These are phyloP conservation scores for Arenaria interpres DNA, from an alignment of 2,113 vertebrate species.

Conservation along the genomic window DNA sequence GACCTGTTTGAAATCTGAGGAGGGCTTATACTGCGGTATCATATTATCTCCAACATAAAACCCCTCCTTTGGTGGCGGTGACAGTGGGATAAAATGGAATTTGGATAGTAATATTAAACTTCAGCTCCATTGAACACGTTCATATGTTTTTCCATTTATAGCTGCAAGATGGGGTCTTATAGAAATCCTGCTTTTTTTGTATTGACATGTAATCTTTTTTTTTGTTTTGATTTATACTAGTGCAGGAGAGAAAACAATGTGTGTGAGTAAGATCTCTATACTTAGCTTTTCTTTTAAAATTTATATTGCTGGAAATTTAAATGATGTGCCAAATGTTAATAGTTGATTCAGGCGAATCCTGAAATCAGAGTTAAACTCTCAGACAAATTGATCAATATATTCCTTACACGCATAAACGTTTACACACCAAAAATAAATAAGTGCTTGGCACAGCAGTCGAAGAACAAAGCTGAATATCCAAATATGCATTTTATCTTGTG, in stretches of 20 bases:
- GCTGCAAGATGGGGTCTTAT: slow-evolving; percentile 24
- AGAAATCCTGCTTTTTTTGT: slow-evolving; percentile 41
- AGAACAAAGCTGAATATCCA: slow-evolving; percentile 2
- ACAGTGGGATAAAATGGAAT: slow-evolving; percentile 75
- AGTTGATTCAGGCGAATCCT: slow-evolving; percentile 39
- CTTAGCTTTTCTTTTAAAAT: not conserved
- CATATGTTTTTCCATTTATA: slow-evolving; percentile 58
- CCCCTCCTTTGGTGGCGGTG: slow-evolving; percentile 45
- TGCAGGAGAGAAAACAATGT: not conserved
- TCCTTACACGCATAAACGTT: not conserved
- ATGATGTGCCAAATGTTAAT: not conserved
- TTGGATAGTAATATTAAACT: slow-evolving; percentile 73
- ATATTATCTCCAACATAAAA: slow-evolving; percentile 74
- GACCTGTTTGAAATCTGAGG: slow-evolving; percentile 84
- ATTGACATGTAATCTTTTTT: not conserved
- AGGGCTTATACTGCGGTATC: slow-evolving; percentile 75
- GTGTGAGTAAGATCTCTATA: not conserved
- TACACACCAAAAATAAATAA: slow-evolving; percentile 13
- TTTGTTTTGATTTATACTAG: slow-evolving; percentile 34
- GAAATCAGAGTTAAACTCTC: slow-evolving; percentile 3
- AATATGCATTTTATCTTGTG: slow-evolving; percentile 14
- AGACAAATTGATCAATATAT: not conserved
- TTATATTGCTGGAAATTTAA: not conserved
- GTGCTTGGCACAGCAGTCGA: not conserved
- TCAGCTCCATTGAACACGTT: slow-evolving; percentile 47